Evolutionary conservation across 2,888 invertebrate genomes (phyloP), one percentile per base, ranked within the genome.

Genomic region (Drosophila mimica): DNA sequence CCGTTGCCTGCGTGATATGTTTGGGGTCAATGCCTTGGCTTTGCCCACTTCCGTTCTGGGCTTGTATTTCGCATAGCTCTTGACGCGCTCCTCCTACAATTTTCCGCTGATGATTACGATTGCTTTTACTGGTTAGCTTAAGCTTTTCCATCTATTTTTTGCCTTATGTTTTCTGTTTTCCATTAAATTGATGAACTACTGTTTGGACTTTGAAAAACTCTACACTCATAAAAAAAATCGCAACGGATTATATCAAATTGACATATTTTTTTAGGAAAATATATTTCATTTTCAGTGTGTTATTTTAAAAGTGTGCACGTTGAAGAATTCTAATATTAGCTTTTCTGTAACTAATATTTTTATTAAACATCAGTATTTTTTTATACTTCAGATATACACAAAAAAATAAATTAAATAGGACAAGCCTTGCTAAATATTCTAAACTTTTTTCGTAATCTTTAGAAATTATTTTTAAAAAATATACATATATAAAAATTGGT

Each of bases 121-220:
- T 70, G 51, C 36, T 56, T 38, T 49, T 54, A 40, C 30, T 17
- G 17, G 25, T 17, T 25, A 34, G 20, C 1, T 56, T 66, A 7
- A 11, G 31, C n/a, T 51, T 9, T 46, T 25, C 25, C 46, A 25
- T 46, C 25, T 25, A 38, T 51, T 6, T 4, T 60, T 48, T 36
- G 34, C 31, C 4, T 51, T 64, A 20, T 34, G 1, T 33, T 56
- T 54, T n/a, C 25, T 69, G 49, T 25, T 59, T 64, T 62, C 59
- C 74, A 83, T 79, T 84, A 80, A 87, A 80, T 76, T 89, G 87
- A 85, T 87, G 75, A 83, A 86, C 81, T 72, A 52, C 61, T 71
- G 59, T 75, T 83, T 78, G 59, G 63, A 67, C 79, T 71, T 54
- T 52, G 67, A 46, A 46, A 7, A 46, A 20, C 4, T 25, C 4